These are phyloP conservation scores for Neodiprion pinetum DNA, from an alignment of 1,140 invertebrate species.

Conservation along the genomic window DNA sequence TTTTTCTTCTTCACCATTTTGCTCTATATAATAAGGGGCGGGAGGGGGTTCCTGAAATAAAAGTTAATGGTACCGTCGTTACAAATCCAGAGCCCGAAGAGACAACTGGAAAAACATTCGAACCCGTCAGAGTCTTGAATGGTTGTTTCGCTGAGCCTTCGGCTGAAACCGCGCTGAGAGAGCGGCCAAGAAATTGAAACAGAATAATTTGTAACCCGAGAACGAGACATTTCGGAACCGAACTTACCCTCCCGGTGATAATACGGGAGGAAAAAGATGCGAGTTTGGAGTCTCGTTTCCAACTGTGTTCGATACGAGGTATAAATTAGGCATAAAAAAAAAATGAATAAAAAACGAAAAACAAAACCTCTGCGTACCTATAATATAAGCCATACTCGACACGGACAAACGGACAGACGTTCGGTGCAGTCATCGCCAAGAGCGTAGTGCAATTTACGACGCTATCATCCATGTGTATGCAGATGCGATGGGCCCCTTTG, in stretches of 20 bases:
- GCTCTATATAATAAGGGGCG: no score
- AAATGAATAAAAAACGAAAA: no score
- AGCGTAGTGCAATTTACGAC: slow-evolving; percentile 11
- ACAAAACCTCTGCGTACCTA: no score
- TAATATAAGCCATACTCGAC: not conserved
- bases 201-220: not conserved
- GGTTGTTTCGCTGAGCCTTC: not conserved
- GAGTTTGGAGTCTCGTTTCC: no score
- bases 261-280: no score
- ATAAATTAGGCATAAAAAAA: no score
- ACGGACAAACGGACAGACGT: not conserved
- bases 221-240: not conserved
- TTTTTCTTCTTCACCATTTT: not conserved
- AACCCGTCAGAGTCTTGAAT: not conserved
- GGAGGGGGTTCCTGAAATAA: not conserved
- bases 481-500: slow-evolving; percentile 2
- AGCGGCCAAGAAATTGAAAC: not conserved
- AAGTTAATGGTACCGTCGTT: slow-evolving; percentile 1
- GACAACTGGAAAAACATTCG: slow-evolving; percentile 2
- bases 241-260: no score
- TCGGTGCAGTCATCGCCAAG: slow-evolving; percentile 8
- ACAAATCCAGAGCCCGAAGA: not conserved
- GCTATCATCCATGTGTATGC: slow-evolving; percentile 11
- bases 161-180: no score
- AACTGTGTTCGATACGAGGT: no score